Base-by-base conservation (phyloP, 2,888 invertebrate species). In the Maniola hyperantus region DNA sequence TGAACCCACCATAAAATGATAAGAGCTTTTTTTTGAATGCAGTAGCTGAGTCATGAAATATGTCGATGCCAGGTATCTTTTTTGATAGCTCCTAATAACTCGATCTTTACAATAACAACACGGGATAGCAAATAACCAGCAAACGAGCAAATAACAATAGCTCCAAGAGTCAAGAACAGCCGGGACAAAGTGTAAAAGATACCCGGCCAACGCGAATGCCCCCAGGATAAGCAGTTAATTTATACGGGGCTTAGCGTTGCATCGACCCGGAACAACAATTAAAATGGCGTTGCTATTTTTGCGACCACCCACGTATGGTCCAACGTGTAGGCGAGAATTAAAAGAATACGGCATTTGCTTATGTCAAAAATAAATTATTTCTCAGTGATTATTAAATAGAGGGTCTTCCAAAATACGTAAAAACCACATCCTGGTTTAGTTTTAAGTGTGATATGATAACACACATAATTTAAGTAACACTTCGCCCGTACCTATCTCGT, bases 231-330 rank as follows among this genome's bases (percentile, higher is more conserved):
- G 51, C 39, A 53, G 62, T 66, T 68, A 66, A 69, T 71, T 71
- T 71, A 68, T 71, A 69, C 62, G 65, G 54, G 36, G 64, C 58
- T 70, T 61, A 66, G 61, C 50, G 33, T 63, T 57, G 67, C 62
- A 72, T 73, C 70, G 71, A 73, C 68, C 65, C 48, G 15, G 83
- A 84, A 84, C 80, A 74, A 80, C 86, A 84, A 85, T 85, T 83
- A 85, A 81, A 82, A 72, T 72, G 70, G 71, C 75, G 70, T 26
- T 69, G 74, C 79, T 87, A 85, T 86, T 85, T 84, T 80, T 79
- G 83, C 72, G 67, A 75, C 77, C 81, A 80, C 74, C 85, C 84
- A 39, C 15, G 75, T 68, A 65, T 74, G 78, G 79, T 71, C 33
- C 62, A 68, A 68, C 59, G 20, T 42, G 13, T 20, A 26, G 42